phyloP scores from a whole-genome alignment of 2,888 invertebrate genomes.

The Drosophila infuscata region DNA sequence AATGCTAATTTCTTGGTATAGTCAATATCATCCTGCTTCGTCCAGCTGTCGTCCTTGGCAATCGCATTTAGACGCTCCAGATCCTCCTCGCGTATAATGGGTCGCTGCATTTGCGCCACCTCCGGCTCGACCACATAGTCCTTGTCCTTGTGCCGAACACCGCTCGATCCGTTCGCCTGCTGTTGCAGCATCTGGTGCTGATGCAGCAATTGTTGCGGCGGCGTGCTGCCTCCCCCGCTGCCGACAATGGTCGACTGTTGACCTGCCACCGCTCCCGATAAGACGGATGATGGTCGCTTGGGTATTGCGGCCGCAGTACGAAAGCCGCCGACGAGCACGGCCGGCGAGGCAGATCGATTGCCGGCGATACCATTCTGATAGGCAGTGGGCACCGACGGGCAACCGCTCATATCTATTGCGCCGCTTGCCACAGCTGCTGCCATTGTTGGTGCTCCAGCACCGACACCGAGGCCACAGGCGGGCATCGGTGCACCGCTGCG shows the following conservation, averaged over 20 bases:
- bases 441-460: conserved; percentile 49
- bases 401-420: conserved; percentile 50
- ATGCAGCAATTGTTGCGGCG: conserved; percentile 54
- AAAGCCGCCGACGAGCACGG: conserved; percentile 70
- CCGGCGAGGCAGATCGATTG: conserved; percentile 59
- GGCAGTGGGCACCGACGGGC: conserved; percentile 56
- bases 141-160: conserved; percentile 72
- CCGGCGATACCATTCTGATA: conserved; percentile 81
- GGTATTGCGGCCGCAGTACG: conserved; percentile 81
- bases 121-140: conserved; percentile 85
- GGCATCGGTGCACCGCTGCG: conserved; percentile 81
- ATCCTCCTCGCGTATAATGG: conserved; percentile 97
- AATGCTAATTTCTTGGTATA: conserved; percentile 97
- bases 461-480: conserved; percentile 38
- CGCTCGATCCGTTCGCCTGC: conserved; percentile 58
- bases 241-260: conserved; percentile 33
- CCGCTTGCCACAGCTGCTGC: conserved; percentile 64
- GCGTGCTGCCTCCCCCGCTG: conserved; percentile 55
- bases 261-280: conserved; percentile 57
- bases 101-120: conserved; percentile 90
- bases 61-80: conserved; percentile 96
- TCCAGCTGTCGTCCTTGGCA: conserved; percentile 95
- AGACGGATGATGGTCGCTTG: conserved; percentile 79
- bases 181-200: conserved; percentile 38
- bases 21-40: conserved; percentile 96